Percentiles rank a stretch among this genome's conserved stretches.
phyloP scores from a whole-genome alignment of 2,113 vertebrate species.

The Nothocercus julius region DNA sequence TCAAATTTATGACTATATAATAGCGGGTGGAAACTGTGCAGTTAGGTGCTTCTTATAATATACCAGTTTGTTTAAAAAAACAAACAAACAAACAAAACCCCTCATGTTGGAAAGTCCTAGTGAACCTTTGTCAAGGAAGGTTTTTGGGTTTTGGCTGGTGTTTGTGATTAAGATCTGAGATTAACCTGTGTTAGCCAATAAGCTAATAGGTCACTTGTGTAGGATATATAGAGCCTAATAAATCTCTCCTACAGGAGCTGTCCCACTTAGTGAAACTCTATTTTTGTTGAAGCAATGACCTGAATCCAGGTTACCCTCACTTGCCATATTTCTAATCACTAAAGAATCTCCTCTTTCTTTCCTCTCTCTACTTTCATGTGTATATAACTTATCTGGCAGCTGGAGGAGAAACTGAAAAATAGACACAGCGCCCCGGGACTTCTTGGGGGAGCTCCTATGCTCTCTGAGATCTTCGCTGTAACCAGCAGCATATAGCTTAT shows the following conservation, averaged over 20 bases:
- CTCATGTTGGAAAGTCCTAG: neutral
- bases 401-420: neutral
- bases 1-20: neutral
- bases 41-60: neutral
- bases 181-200: neutral
- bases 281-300: neutral
- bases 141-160: neutral
- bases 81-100: neutral
- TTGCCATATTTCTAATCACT: neutral
- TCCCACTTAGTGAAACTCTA: neutral
- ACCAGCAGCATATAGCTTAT: neutral
- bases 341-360: neutral
- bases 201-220: neutral
- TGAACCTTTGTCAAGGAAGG: neutral
- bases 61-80: neutral
- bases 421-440: neutral
- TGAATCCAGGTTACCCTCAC: neutral
- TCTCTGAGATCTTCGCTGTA: neutral
- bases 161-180: neutral
- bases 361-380: neutral
- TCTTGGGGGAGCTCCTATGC: neutral
- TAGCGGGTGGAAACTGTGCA: neutral
- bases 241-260: neutral
- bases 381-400: neutral
- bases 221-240: neutral